Evolutionary conservation across 2,113 vertebrate genomes (phyloP).

Genomic region (Tragulus kanchil): DNA sequence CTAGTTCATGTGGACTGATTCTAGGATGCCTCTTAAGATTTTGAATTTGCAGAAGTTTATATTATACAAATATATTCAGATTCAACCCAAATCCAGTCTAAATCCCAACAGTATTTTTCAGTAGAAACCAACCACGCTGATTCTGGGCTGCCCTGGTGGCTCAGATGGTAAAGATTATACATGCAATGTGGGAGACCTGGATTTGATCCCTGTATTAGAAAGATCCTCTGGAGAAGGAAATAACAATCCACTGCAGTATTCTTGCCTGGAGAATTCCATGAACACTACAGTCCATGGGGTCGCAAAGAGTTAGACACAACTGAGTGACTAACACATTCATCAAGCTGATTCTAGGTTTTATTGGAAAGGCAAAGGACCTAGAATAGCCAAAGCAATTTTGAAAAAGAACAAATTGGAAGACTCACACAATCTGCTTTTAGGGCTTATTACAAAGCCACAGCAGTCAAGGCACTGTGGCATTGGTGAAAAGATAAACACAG

Average conservation of each 20-base stretch:
- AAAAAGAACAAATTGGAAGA: constrained; percentile 25
- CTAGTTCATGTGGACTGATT: neutral
- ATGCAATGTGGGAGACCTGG: neutral
- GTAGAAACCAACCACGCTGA: neutral
- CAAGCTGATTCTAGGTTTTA: constrained; percentile 48
- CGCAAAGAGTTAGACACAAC: neutral
- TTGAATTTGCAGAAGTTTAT: constrained; percentile 34
- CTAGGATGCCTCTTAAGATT: neutral
- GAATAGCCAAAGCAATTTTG: constrained; percentile 27
- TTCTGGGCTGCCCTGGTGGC: neutral
- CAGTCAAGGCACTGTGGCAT: neutral
- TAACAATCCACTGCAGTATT: neutral
- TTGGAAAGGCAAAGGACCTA: neutral
- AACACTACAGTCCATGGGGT: neutral
- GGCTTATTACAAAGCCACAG: neutral
- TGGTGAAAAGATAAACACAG: constrained; percentile 7
- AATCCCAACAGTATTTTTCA: neutral
- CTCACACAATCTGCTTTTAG: neutral
- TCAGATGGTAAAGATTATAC: neutral
- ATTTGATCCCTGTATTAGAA: neutral
- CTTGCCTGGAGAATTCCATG: neutral
- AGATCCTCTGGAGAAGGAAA: neutral
- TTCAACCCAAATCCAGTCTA: neutral
- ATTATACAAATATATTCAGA: neutral
- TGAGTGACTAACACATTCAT: neutral